phyloP scores from a whole-genome alignment of 53 echinoderm and acorn worm genomes.

The Hippasteria phrygiana region DNA sequence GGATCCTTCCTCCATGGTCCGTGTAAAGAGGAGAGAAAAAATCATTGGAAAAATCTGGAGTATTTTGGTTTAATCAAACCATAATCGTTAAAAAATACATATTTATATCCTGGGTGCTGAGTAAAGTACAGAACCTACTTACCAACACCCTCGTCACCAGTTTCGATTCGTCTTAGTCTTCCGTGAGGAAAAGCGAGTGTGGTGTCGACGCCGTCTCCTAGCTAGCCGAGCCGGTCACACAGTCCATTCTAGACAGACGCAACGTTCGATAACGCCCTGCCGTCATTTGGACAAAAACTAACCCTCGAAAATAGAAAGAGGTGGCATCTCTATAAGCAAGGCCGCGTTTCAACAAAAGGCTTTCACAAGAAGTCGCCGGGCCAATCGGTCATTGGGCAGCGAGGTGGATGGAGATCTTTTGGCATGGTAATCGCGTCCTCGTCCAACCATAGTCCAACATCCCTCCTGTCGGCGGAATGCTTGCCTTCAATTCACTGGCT shows the following conservation, averaged over 20 bases:
- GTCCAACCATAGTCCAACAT: background rate
- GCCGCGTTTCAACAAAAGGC: background rate
- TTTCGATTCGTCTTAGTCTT: no score
- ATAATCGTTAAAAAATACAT: background rate
- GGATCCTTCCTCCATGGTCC: no score
- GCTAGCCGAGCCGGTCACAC: no score
- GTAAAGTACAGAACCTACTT: background rate
- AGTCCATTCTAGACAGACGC: no score
- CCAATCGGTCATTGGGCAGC: background rate
- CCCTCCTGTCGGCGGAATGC: conserved; percentile 13
- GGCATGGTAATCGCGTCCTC: conserved; percentile 25
- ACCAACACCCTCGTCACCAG: background rate
- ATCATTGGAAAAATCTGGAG: conserved; percentile 1
- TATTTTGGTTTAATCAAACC: background rate
- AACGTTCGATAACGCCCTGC: background rate
- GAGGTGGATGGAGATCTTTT: background rate
- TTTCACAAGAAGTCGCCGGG: background rate
- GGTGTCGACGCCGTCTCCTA: no score
- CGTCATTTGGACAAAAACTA: background rate
- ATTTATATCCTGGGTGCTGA: background rate
- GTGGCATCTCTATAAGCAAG: conserved; percentile 17
- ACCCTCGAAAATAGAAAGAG: conserved; percentile 8
- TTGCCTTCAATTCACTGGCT: no score
- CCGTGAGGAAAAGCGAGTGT: no score
- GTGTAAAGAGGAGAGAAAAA: background rate